Percentiles rank a stretch among this genome's conserved stretches.
Evolutionary conservation across 2,797 vertebrate species (phyloP).

Genomic region (Champsocephalus esox): DNA sequence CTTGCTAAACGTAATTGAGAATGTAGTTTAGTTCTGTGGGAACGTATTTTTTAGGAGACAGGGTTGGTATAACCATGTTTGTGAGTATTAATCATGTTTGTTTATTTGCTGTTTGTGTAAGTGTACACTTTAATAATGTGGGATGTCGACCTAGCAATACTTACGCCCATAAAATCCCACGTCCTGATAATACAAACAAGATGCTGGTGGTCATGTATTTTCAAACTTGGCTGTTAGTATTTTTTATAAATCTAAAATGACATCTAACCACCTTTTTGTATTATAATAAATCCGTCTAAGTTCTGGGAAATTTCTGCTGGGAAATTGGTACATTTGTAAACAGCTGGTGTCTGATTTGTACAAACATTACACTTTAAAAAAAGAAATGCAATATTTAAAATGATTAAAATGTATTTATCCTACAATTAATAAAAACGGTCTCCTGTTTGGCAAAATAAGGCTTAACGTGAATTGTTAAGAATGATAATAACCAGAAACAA

Average conservation of each 20-base stretch:
- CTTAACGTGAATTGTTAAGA: not conserved
- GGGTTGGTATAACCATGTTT: no score
- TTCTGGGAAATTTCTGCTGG: not conserved
- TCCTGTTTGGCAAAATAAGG: not conserved
- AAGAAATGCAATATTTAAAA: not conserved
- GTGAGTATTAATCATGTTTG: not conserved
- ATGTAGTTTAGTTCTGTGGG: no score
- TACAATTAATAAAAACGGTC: not conserved
- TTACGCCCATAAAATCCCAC: constrained; percentile 5
- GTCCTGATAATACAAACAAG: not conserved
- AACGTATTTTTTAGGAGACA: no score
- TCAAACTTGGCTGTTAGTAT: not conserved
- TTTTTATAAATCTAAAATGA: not conserved
- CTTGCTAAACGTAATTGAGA: no score
- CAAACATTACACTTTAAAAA: not conserved
- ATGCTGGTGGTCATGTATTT: constrained; percentile 4
- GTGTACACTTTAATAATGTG: not conserved
- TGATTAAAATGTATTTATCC: not conserved
- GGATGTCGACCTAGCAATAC: not conserved
- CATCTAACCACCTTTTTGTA: not conserved
- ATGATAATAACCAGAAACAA: not conserved
- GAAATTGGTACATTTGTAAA: not conserved
- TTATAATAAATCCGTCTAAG: not conserved
- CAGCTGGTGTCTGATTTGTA: not conserved
- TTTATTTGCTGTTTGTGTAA: constrained; percentile 6